Evolutionary conservation across 2,113 vertebrate species (phyloP), one percentile per base, ranked within the genome.

Genomic region (Oryzias curvinotus): DNA sequence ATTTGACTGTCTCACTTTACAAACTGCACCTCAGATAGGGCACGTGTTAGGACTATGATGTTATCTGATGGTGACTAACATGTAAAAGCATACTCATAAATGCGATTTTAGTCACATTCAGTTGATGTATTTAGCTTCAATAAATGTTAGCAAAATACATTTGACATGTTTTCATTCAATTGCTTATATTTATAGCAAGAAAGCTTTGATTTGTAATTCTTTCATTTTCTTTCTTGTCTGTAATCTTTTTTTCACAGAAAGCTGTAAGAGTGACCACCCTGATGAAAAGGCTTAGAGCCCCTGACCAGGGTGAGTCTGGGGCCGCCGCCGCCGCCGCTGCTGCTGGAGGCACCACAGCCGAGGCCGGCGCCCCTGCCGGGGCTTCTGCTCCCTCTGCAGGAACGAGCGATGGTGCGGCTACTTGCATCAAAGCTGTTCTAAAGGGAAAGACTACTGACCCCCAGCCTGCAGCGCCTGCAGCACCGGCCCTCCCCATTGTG

Each of bases 181-280:
- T 18, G 17, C 46, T 47, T 4, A 6, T 10, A 7, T 54, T n/a
- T 44, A 10, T 41, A 4, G 18, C 13, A 30, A 26, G 13, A 19
- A 48, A 65, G 12, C 5, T 17, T 62, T 2, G 1, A 25, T 44
- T 18, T 1, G 7, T 55, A 14, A 25, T 23, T 45, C n/a, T 46
- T 14, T 23, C 14, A 7, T 36, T 46, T 63, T 6, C 17, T 36
- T 15, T 43, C n/a, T 17, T 4, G 4, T 16, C 16, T 45, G 12
- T 28, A 5, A 12, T 48, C 16, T 53, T 10, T 2, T 52, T 80
- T 54, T 23, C 21, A 41, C 90, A 98, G 97, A 98, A 98, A 92
- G 96, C 97, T 14, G 95, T 98, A 18, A 88, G 97, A 81, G 96
- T 98, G 66, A 98, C 97, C 71, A 98, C 97, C 14, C 92, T 98